Conservation (phyloP, 2,797 vertebrate species). For the Gambusia yucatana region DNA sequence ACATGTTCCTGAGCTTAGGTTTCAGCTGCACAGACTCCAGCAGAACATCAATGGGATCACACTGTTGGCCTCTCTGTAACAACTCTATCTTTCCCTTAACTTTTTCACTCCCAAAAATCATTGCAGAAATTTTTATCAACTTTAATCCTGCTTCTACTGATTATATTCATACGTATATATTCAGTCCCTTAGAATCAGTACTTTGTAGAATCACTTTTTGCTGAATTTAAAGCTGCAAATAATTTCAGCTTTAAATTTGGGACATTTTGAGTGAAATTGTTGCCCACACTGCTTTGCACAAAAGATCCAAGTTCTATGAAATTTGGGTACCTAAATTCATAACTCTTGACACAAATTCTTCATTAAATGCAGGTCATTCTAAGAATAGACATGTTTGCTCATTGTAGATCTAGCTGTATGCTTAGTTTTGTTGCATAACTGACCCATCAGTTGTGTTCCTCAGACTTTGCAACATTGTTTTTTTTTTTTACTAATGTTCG, state of each 20-base stretch:
- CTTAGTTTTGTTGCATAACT: neutral
- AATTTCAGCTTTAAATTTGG: neutral
- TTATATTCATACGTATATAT: neutral
- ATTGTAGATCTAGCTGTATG: neutral
- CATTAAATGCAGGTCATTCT: neutral
- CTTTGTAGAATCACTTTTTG: neutral
- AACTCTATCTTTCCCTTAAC: slow-evolving; percentile 59
- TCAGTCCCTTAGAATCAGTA: neutral
- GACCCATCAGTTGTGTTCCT: neutral
- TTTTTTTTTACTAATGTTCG: neutral
- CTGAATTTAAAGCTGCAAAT: neutral
- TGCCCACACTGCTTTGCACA: neutral
- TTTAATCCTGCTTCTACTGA: neutral
- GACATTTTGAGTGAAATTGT: neutral
- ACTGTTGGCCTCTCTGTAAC: slow-evolving; percentile 61
- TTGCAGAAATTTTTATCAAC: slow-evolving; percentile 4
- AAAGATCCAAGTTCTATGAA: neutral
- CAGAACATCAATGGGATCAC: slow-evolving; percentile 83
- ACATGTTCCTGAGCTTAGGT: slow-evolving; percentile 85
- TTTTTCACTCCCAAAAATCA: slow-evolving; percentile 48
- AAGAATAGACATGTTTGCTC: neutral
- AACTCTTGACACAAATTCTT: neutral
- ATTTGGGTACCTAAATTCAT: neutral
- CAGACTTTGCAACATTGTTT: neutral
- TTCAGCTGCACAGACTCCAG: slow-evolving; percentile 81